Evolutionary conservation across 53 echinoderm and acorn worm species (phyloP), one percentile per base, ranked within the genome.

Genomic region (Hippasteria phrygiana): DNA sequence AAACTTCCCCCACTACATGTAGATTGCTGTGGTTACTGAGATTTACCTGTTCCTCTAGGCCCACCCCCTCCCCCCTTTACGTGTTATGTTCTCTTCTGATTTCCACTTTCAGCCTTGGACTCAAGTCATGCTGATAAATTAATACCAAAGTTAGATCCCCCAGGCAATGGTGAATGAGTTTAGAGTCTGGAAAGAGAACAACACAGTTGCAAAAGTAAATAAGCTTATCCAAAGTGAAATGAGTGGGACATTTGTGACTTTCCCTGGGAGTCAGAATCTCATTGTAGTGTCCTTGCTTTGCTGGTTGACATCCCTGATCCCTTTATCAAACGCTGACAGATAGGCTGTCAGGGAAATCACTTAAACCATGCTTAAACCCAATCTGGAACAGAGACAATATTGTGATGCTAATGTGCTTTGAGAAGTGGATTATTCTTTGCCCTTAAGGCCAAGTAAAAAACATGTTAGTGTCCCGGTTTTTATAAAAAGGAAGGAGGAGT

Each of bases 311-410:
- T 32, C 26, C 36, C 69, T 67, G 33, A 67, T 36, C 69, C 48
- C 69, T 36, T 67, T 33, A 65, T 29, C 65, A 65, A 65, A 8
- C 1, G 65, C 18, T 67, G 69, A 67, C 69, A 35, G 37, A 67
- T 35, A 36, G 33, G 34, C 18, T 67, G 69, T 67, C 37, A 67
- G 37, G 37, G 17, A 67, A 67, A 67, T 67, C 33, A 67, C 69
- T 67, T 35, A 36, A 67, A 36, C 37, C 69, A 67, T 67, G 69
- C 69, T 31, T 67, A 12, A 67, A 59, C 59, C 26, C 3, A 22
- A 26, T 59, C 20, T 18, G 59, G 24, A 59, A 22, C 26, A 22
- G 22, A 59, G 59, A 26, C 26, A 24, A 59, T 3, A 59, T 26
- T 24, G 59, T 22, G 20, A 20, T 59, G 59, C 26, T 59, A 8